Evolutionary conservation across 1,140 invertebrate species (phyloP).

Genomic region (Grapholita molesta): DNA sequence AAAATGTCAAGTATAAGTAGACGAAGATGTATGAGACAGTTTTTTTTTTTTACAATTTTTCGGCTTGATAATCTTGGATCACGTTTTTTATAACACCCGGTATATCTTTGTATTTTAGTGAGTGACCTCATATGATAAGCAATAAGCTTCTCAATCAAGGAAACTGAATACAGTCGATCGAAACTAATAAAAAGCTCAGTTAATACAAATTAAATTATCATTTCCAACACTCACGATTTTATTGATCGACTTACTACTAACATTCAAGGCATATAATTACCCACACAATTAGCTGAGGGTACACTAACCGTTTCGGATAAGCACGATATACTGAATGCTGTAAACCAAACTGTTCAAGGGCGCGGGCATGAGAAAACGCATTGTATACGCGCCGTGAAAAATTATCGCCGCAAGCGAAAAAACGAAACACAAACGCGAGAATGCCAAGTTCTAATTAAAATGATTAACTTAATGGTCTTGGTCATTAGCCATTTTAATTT

Average conservation of each 20-base stretch:
- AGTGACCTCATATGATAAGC: no score
- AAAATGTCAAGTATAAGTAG: no score
- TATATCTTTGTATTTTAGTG: no score
- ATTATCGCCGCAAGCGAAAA: slow-evolving; percentile 18
- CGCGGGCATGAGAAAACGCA: background rate
- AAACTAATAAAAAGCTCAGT: background rate
- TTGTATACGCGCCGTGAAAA: background rate
- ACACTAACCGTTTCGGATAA: background rate
- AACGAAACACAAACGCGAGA: slow-evolving; percentile 51
- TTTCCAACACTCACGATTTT: background rate
- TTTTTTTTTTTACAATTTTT: no score
- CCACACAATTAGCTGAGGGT: background rate
- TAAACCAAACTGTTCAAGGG: background rate
- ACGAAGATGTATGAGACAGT: no score
- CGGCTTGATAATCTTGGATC: no score
- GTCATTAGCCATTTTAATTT: slow-evolving; percentile 77
- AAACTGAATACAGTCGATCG: no score
- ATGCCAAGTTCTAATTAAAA: slow-evolving; percentile 72
- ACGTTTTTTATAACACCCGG: no score
- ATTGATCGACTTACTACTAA: background rate
- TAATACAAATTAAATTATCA: background rate
- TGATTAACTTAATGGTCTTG: slow-evolving; percentile 74
- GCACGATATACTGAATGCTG: background rate
- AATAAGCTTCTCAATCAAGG: no score
- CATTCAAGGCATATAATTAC: slow-evolving; percentile 11